Conservation (phyloP, 1,140 invertebrate species). For the Pristionchus pacificus region DNA sequence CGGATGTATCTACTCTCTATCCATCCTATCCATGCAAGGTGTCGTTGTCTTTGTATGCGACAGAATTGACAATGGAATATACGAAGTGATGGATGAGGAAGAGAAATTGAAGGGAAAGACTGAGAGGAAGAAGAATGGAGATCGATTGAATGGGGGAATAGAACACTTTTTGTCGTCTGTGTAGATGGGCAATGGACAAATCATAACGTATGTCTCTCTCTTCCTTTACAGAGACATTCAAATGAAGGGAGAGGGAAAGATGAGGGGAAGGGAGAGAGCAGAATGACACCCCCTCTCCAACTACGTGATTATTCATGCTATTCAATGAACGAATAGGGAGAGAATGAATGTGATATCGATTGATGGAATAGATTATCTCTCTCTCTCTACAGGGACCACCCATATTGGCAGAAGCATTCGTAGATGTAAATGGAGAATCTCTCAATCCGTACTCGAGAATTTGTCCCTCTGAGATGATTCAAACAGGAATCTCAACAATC, state of each 20-base stretch:
- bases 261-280: background rate
- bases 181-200: too few species aligned
- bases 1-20: too few species aligned
- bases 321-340: background rate
- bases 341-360: background rate
- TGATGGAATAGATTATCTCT: background rate
- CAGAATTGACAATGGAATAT: too few species aligned
- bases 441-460: constrained; percentile 96
- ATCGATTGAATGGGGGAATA: too few species aligned
- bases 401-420: constrained; percentile 88
- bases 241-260: background rate
- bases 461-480: constrained; percentile 97
- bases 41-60: too few species aligned
- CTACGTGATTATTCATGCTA: background rate
- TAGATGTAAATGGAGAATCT: constrained; percentile 91
- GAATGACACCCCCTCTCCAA: background rate
- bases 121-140: too few species aligned
- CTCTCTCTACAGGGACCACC: constrained; percentile 68
- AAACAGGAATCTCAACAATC: constrained; percentile 93
- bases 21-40: too few species aligned
- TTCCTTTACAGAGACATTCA: too few species aligned
- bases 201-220: too few species aligned
- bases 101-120: too few species aligned
- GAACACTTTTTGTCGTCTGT: too few species aligned
- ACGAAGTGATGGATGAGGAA: too few species aligned